A percentile compares a stretch with the other conserved stretches of the same genome.
Conservation (phyloP, 2,888 invertebrate species). For the Acrobasis repandana region DNA sequence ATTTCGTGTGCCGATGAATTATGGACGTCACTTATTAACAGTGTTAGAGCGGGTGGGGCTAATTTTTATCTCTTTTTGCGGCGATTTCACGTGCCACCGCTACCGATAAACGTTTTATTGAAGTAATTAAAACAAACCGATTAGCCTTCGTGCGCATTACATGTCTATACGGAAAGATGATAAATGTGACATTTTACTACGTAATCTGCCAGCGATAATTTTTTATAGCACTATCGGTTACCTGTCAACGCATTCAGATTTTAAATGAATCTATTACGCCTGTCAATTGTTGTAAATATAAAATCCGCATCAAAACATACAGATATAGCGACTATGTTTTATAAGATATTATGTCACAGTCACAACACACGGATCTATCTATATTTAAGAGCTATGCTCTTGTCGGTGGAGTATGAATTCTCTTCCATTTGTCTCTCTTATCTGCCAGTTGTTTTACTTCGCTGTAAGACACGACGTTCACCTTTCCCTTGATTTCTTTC, state of each 20-base stretch:
- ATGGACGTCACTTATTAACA: slow-evolving; percentile 69
- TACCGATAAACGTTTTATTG: slow-evolving; percentile 79
- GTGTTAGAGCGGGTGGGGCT: slow-evolving; percentile 63
- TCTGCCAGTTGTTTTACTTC: too few species aligned
- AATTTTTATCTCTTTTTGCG: slow-evolving; percentile 67
- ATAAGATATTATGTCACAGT: too few species aligned
- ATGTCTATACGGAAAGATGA: slow-evolving; percentile 61
- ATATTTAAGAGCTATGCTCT: too few species aligned
- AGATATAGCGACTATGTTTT: too few species aligned
- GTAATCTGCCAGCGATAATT: slow-evolving; percentile 58
- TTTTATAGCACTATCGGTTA: slow-evolving; percentile 55
- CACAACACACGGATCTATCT: slow-evolving; percentile 42
- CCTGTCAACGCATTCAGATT: slow-evolving; percentile 50
- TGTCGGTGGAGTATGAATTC: too few species aligned
- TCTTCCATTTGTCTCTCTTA: too few species aligned
- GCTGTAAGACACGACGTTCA: too few species aligned
- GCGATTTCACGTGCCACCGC: slow-evolving; percentile 73
- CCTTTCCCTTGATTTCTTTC: too few species aligned
- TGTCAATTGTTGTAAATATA: slow-evolving; percentile 12
- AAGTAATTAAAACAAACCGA: slow-evolving; percentile 74
- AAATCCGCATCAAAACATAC: too few species aligned
- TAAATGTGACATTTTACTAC: slow-evolving; percentile 67
- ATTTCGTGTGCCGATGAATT: slow-evolving; percentile 77
- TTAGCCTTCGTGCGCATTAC: slow-evolving; percentile 66
- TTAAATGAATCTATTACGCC: slow-evolving; percentile 31